Conservation (phyloP, 2,797 vertebrate genomes). For the Pangasius krempfi region DNA sequence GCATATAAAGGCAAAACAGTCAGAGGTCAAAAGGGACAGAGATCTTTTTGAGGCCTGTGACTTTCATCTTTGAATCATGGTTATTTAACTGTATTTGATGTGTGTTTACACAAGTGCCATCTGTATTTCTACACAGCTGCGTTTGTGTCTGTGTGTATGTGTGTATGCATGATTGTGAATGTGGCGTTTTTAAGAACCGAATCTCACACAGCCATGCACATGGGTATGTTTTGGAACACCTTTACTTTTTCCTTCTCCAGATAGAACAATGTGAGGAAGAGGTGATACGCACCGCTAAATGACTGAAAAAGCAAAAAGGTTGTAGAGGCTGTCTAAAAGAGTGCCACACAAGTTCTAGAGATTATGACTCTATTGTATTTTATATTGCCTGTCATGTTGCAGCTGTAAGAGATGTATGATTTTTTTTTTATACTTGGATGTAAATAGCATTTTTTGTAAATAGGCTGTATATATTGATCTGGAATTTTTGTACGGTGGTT, state of each 20-base stretch:
- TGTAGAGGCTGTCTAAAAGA: slow-evolving; percentile 11
- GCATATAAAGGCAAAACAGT: background rate
- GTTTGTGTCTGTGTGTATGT: slow-evolving; percentile 56
- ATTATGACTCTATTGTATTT: slow-evolving; percentile 29
- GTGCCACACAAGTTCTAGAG: slow-evolving; percentile 29
- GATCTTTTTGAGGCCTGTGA: slow-evolving; percentile 17
- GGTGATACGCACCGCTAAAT: background rate
- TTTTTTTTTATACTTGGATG: slow-evolving; percentile 73
- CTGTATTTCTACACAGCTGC: slow-evolving; percentile 56
- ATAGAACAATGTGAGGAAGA: slow-evolving; percentile 17
- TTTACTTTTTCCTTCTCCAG: slow-evolving; percentile 21
- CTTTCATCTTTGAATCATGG: slow-evolving; percentile 30
- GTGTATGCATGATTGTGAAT: slow-evolving; percentile 35
- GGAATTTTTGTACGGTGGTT: slow-evolving; percentile 74
- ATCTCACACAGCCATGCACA: slow-evolving; percentile 33
- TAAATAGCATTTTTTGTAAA: slow-evolving; percentile 76
- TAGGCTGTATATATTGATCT: slow-evolving; percentile 79
- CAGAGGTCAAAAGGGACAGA: slow-evolving; percentile 4
- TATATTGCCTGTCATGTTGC: slow-evolving; percentile 68
- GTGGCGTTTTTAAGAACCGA: slow-evolving; percentile 21
- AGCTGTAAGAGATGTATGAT: slow-evolving; percentile 77
- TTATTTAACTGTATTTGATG: slow-evolving; percentile 60
- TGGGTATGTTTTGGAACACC: slow-evolving; percentile 27
- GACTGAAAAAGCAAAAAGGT: slow-evolving; percentile 29
- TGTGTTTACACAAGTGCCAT: slow-evolving; percentile 61